These are phyloP conservation scores for Ophioninae sp. DNA, from an alignment of 2,888 invertebrate genomes.

Conservation along the genomic window DNA sequence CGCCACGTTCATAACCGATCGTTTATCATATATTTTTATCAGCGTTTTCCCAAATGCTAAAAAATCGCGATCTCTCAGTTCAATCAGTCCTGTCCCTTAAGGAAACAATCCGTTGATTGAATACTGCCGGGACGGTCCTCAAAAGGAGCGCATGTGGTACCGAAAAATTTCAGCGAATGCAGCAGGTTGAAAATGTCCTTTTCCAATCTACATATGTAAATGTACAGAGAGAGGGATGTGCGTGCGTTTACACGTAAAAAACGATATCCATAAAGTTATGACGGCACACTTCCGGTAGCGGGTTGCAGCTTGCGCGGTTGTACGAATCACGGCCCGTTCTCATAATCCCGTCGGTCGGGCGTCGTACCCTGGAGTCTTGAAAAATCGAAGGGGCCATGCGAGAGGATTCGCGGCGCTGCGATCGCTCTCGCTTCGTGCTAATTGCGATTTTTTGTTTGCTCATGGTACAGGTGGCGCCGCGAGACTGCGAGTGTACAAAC, in stretches of 20 bases:
- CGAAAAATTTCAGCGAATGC: no score
- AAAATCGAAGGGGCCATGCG: constrained; percentile 48
- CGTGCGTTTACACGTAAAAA: neutral
- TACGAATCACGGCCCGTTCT: constrained; percentile 50
- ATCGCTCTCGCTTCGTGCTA: constrained; percentile 47
- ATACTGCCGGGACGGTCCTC: no score
- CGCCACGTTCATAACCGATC: no score
- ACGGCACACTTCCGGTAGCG: constrained; percentile 72
- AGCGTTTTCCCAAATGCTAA: no score
- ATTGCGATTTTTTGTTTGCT: constrained; percentile 49
- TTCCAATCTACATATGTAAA: neutral
- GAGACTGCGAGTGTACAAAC: constrained; percentile 24
- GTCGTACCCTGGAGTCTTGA: constrained; percentile 12
- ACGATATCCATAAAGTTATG: constrained; percentile 19
- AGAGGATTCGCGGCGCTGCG: constrained; percentile 28
- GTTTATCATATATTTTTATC: no score
- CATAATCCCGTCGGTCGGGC: constrained; percentile 14
- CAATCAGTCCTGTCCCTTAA: no score
- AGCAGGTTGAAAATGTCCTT: no score
- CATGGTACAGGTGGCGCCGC: constrained; percentile 47
- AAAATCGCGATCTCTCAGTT: no score
- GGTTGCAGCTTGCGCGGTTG: constrained; percentile 67
- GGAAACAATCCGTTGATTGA: no score
- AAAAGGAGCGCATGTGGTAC: no score
- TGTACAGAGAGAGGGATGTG: neutral